Conservation (phyloP, 2,797 vertebrate species). For the Menidia menidia region DNA sequence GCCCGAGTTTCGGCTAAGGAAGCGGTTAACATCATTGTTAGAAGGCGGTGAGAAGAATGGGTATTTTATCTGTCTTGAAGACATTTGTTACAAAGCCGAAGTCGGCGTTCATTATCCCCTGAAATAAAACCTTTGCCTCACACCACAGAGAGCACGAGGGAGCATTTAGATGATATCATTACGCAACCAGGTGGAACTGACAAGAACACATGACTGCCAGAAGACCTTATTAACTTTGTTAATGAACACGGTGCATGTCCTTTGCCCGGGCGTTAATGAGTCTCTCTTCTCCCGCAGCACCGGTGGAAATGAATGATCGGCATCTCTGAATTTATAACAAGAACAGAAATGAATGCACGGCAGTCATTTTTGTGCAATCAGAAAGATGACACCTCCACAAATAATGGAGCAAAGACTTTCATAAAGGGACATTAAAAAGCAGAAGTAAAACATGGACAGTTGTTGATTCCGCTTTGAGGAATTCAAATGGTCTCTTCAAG, state of each 20-base stretch:
- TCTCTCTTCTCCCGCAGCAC: background rate
- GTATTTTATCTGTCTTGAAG: conserved; percentile 3
- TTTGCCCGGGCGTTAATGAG: background rate
- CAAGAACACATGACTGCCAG: conserved; percentile 2
- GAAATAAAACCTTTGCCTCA: conserved; percentile 5
- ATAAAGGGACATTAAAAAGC: background rate
- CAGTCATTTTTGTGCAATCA: background rate
- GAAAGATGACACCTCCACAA: background rate
- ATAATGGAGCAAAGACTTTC: background rate
- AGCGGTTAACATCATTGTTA: background rate
- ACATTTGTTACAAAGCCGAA: conserved; percentile 3
- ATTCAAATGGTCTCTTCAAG: background rate
- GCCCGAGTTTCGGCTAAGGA: background rate
- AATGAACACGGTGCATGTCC: background rate
- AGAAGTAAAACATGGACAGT: background rate
- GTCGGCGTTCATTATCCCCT: conserved; percentile 14
- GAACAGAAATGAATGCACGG: background rate
- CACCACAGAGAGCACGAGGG: background rate
- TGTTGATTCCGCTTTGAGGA: background rate
- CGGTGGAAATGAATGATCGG: background rate
- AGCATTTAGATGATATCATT: conserved; percentile 7
- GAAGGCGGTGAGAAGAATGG: background rate
- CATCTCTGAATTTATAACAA: background rate
- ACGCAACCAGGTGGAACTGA: conserved; percentile 20
- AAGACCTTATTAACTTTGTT: conserved; percentile 12